Percentiles rank a stretch among this genome's conserved stretches.
Evolutionary conservation across 1,140 invertebrate species (phyloP).

Genomic region (Adelges cooleyi): DNA sequence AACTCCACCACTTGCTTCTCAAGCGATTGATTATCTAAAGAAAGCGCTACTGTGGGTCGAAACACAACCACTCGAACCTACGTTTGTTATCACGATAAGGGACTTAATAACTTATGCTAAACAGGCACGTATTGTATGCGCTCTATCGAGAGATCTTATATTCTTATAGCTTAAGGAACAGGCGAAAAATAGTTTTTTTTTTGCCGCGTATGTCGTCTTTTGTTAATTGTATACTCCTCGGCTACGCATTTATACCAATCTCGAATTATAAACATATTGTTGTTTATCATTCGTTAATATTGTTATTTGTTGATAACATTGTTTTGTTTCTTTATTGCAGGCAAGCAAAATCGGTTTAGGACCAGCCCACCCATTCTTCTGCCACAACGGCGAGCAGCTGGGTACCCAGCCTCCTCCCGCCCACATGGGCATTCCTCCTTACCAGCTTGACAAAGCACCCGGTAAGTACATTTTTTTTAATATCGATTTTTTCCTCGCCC

Average conservation of each 20-base stretch:
- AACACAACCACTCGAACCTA: slow-evolving; percentile 43
- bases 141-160: slow-evolving; percentile 6
- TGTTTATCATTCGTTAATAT: too few species aligned
- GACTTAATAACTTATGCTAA: slow-evolving; percentile 39
- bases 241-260: too few species aligned
- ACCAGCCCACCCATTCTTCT: slow-evolving; percentile 65
- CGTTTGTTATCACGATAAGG: slow-evolving; percentile 41
- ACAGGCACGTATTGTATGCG: slow-evolving; percentile 35
- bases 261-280: too few species aligned
- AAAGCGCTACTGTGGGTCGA: slow-evolving; percentile 45
- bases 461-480: slow-evolving; percentile 44
- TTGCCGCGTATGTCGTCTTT: not conserved
- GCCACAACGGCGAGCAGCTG: slow-evolving; percentile 70
- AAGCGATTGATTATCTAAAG: slow-evolving; percentile 40
- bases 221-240: too few species aligned
- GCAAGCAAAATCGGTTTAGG: slow-evolving; percentile 78
- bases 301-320: not conserved
- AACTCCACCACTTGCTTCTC: slow-evolving; percentile 37
- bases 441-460: slow-evolving; percentile 67
- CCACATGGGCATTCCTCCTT: slow-evolving; percentile 92
- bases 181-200: not conserved
- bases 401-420: slow-evolving; percentile 85
- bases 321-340: slow-evolving; percentile 51
- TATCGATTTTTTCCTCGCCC: slow-evolving; percentile 24
- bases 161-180: not conserved